phyloP scores from a whole-genome alignment of 2,888 invertebrate genomes.

The Sesia apiformis region DNA sequence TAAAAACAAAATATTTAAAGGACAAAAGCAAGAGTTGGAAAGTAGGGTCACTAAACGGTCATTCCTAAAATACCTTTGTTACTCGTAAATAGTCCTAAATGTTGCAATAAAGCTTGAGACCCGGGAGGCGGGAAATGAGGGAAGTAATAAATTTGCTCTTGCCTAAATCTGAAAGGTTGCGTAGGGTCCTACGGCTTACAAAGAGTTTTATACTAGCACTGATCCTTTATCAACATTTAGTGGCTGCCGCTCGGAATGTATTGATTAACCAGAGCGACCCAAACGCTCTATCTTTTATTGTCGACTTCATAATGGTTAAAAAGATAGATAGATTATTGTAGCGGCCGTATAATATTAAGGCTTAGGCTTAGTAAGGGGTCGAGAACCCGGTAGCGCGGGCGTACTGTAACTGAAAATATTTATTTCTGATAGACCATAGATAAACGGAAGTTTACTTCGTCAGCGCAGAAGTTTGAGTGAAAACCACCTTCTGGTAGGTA shows the following conservation, averaged over 20 bases:
- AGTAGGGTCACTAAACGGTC: conserved; percentile 6
- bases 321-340: no score
- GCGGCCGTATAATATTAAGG: no score
- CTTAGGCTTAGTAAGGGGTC: no score
- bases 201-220: not conserved
- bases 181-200: not conserved
- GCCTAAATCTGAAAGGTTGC: conserved; percentile 3
- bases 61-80: conserved; percentile 10
- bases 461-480: no score
- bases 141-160: conserved; percentile 11
- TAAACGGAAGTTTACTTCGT: no score
- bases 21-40: not conserved
- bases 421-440: no score
- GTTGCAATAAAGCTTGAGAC: conserved; percentile 12
- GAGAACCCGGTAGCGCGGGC: no score
- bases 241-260: not conserved
- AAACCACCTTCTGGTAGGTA: no score
- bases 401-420: no score
- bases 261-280: not conserved
- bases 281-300: not conserved
- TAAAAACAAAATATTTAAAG: not conserved
- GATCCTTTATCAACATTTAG: conserved; percentile 2
- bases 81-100: conserved; percentile 17
- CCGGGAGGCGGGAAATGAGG: conserved; percentile 10
- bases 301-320: not conserved